Base-by-base conservation (phyloP, 2,888 invertebrate species). In the Drosophila putrida region DNA sequence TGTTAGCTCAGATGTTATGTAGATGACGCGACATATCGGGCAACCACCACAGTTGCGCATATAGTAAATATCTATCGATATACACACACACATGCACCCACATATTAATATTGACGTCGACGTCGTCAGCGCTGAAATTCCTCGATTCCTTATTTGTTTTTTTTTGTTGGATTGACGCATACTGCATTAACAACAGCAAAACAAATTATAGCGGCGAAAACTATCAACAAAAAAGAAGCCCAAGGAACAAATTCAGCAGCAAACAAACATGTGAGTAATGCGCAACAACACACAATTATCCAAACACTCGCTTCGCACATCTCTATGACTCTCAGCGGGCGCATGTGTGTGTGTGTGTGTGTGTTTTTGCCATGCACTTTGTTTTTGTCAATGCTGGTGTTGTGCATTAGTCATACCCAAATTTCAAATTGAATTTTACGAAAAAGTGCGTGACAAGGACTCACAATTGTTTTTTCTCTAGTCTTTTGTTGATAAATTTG, bases 381-480 rank as follows among this genome's bases (percentile, higher is more conserved):
- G 83, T 86, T 81, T 70, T 86, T 74, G 74, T 77, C 63, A 69
- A 53, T 58, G 76, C 44, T 55, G 25, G 41, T 33, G 38, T 38
- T 47, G 36, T 51, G 78, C 65, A 82, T 81, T 81, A 81, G 81
- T 81, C 81, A 81, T 81, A 59, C 73, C 38, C 31, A 49, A 62
- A 73, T 38, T 67, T 58, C 31, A 49, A 13, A 41, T 43, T 43
- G 47, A 67, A 38, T 71, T 79, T 68, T 51, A 49, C 25, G 44
- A 38, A 31, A 50, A 33, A 57, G 72, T 60, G 80, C 60, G 54
- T 62, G 58, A 27, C 27, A 39, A 79, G 64, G 71, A 79, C 54
- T 27, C 11, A 27, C 20, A 36, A 31, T 39, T 43, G 41, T 9
- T 39, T 33, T 15, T 1, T 31, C 6, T n/a, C 10, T 38, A 20